A percentile compares a stretch with the other conserved stretches of the same genome.
Conservation (phyloP, 2,797 vertebrate genomes). For the Ctenochaetus hawaiiensis region DNA sequence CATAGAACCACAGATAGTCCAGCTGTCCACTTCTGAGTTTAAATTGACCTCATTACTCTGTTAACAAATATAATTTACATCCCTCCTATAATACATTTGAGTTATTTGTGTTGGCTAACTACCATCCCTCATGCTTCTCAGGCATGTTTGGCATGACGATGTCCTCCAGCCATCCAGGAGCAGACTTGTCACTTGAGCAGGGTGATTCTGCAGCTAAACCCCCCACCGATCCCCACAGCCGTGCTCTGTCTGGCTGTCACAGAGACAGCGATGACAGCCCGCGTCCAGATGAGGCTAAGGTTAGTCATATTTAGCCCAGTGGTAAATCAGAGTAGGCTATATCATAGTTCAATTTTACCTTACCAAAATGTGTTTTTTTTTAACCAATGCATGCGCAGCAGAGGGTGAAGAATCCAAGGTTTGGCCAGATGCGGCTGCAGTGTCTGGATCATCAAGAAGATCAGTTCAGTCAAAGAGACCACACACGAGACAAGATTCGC, state of each 20-base stretch:
- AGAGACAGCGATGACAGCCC: conserved; percentile 60
- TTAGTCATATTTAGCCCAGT: conserved; percentile 62
- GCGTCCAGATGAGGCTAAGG: conserved; percentile 80
- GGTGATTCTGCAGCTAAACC: conserved; percentile 66
- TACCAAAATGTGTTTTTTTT: conserved; percentile 11
- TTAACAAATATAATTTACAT: background rate
- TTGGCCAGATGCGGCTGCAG: conserved; percentile 84
- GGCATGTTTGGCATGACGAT: conserved; percentile 88
- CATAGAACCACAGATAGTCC: background rate
- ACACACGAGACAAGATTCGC: conserved; percentile 68
- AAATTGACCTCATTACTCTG: background rate
- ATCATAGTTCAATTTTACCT: conserved; percentile 1
- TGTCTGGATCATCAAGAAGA: conserved; percentile 81
- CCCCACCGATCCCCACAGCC: conserved; percentile 76
- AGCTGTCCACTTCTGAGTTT: background rate
- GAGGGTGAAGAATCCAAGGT: conserved; percentile 83
- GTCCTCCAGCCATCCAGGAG: conserved; percentile 64
- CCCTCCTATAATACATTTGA: background rate
- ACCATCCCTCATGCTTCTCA: conserved; percentile 63
- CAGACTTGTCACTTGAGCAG: conserved; percentile 71
- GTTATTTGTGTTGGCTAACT: conserved; percentile 1
- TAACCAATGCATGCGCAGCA: conserved; percentile 70
- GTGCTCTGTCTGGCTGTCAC: conserved; percentile 70
- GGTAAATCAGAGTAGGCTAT: conserved; percentile 1
- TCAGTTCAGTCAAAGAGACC: conserved; percentile 67